phyloP scores from a whole-genome alignment of 1,140 invertebrate genomes.

The Sitophilus oryzae region DNA sequence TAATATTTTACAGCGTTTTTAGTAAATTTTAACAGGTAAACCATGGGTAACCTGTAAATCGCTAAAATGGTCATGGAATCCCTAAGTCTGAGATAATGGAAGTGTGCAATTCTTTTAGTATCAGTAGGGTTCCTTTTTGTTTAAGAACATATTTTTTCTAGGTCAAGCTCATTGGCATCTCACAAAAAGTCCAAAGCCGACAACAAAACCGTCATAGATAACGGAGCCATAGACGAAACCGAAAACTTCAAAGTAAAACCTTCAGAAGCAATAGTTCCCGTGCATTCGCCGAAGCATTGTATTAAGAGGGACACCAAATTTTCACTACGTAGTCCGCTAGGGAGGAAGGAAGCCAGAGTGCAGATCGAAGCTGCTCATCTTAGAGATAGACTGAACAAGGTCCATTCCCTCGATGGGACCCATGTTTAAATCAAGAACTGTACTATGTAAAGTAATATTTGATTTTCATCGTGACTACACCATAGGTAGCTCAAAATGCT shows the following conservation, averaged over 20 bases:
- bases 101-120: background rate
- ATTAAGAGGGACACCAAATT: conserved; percentile 37
- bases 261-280: conserved; percentile 28
- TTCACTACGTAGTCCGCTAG: conserved; percentile 35
- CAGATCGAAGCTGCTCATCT: conserved; percentile 30
- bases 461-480: too few species aligned
- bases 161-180: conserved; percentile 12
- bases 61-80: too few species aligned
- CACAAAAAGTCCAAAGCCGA: conserved; percentile 5
- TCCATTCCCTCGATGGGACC: conserved; percentile 35
- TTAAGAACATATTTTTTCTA: conserved; percentile 4
- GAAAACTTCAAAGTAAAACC: conserved; percentile 27
- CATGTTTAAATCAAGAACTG: too few species aligned
- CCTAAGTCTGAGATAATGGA: too few species aligned
- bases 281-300: conserved; percentile 38
- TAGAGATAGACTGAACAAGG: conserved; percentile 28
- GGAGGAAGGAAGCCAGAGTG: conserved; percentile 34
- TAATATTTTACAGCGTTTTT: too few species aligned
- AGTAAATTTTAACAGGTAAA: too few species aligned
- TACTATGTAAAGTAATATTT: too few species aligned
- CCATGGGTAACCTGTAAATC: too few species aligned
- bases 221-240: background rate
- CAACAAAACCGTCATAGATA: background rate
- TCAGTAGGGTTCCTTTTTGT: too few species aligned
- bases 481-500: too few species aligned